Evolutionary conservation across 2,888 invertebrate species (phyloP).

Genomic region (Ctena decussata): DNA sequence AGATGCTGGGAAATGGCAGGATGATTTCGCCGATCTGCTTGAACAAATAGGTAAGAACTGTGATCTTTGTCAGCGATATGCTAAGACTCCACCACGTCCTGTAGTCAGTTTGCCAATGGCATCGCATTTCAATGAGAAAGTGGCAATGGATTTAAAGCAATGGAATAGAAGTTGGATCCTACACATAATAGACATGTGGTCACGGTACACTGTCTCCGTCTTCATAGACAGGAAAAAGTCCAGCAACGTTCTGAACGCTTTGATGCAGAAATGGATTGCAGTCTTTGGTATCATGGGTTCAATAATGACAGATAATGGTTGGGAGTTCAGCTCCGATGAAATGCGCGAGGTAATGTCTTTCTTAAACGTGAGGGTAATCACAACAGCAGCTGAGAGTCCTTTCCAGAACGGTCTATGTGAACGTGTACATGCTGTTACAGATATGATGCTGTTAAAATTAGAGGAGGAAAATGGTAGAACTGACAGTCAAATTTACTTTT

Average conservation of each 20-base stretch:
- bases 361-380: not conserved
- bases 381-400: not conserved
- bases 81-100: slow-evolving; percentile 33
- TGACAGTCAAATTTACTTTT: not conserved
- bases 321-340: not conserved
- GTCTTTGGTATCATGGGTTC: slow-evolving; percentile 34
- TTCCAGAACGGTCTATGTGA: slow-evolving; percentile 13
- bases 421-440: slow-evolving; percentile 19
- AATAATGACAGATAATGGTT: slow-evolving; percentile 18
- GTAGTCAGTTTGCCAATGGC: slow-evolving; percentile 36
- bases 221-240: not conserved
- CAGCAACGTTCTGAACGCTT: not conserved
- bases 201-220: not conserved
- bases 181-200: slow-evolving; percentile 3
- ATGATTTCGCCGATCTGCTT: not conserved
- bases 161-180: not conserved
- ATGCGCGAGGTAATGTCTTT: slow-evolving; percentile 39
- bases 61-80: slow-evolving; percentile 26
- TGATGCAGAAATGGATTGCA: slow-evolving; percentile 38
- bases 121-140: slow-evolving; percentile 11
- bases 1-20: slow-evolving; percentile 30
- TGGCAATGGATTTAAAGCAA: not conserved
- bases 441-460: slow-evolving; percentile 38
- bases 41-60: slow-evolving; percentile 7
- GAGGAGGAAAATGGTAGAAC: slow-evolving; percentile 20